Evolutionary conservation across 2,113 vertebrate species (phyloP), one percentile per base, ranked within the genome.

Genomic region (Rhynchomys soricoides): DNA sequence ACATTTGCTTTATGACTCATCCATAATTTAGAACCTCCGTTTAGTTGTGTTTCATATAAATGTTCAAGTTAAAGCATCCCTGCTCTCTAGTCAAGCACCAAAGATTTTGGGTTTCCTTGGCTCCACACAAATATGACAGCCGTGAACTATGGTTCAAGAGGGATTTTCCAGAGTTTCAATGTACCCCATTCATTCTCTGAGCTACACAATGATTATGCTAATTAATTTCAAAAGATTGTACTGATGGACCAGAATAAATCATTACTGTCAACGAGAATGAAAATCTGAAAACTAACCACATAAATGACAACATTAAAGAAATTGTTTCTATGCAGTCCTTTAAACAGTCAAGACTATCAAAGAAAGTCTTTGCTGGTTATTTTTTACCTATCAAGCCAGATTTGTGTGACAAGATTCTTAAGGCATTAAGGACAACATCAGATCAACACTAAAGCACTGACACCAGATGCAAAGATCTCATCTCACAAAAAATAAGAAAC

Each of bases 1-100:
- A 96, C 62, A 57, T 91, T 73, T 79, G 6, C 31, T 93, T 96
- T 70, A 81, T 90, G 50, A 55, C 34, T 93, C 40, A 89, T 34
- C 11, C 37, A 55, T 75, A 82, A 71, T 17, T 52, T 89, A 82
- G n/a, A 90, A 52, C 3, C 12, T 82, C 45, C 45, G 29, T 73
- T 88, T n/a, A 85, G 34, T 21, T 93, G 19, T 81, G 21, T 75
- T 90, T 95, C 62, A 78, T 78, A 64, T 17, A 82, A 43, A 90
- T 59, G 22, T 29, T 73, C 19, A 87, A 52, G 57, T 68, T 52
- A 91, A 83, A 16, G 24, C 29, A 48, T 50, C 26, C 15, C 24
- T 7, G 6, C 4, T 68, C 57, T 81, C 31, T 50, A 64, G 2
- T 55, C 31, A 77, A 83, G 2, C 4, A 78, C 21, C 15, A 62